These are phyloP conservation scores for Alethe castanea DNA, from an alignment of 2,113 vertebrate genomes.

Conservation along the genomic window DNA sequence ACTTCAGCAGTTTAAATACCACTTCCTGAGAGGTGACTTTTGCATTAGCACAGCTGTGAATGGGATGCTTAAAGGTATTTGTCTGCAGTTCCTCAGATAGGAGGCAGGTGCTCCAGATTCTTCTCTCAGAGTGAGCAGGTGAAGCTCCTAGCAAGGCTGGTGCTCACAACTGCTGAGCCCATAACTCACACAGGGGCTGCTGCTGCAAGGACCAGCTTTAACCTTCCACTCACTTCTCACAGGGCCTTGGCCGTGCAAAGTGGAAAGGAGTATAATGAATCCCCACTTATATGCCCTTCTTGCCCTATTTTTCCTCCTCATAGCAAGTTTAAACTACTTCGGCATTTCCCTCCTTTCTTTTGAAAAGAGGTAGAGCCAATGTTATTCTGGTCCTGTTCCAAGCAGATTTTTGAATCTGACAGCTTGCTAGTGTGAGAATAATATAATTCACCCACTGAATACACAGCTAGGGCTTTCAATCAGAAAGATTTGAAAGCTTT, in stretches of 20 bases:
- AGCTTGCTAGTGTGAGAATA: background rate
- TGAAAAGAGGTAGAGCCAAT: background rate
- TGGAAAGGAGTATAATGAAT: background rate
- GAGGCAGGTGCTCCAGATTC: background rate
- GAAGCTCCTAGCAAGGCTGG: background rate
- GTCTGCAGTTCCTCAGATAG: background rate
- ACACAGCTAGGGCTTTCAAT: background rate
- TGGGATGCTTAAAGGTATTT: background rate
- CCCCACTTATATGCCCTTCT: background rate
- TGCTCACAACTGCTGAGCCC: background rate
- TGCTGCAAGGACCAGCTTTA: background rate
- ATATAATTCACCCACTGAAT: background rate
- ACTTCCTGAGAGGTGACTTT: background rate
- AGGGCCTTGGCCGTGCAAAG: background rate
- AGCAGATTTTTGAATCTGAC: background rate
- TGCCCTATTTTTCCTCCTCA: background rate
- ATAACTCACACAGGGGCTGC: background rate
- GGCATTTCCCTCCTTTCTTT: background rate
- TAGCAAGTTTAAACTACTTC: background rate
- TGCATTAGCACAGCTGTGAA: fast-evolving
- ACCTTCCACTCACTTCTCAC: background rate
- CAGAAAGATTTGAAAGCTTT: constrained; percentile 7
- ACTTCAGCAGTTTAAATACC: background rate
- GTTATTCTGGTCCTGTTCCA: background rate
- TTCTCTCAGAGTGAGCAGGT: background rate